A percentile compares a stretch with the other conserved stretches of the same genome.
Evolutionary conservation across 2,113 vertebrate species (phyloP).

Genomic region (Thalassoma bifasciatum): DNA sequence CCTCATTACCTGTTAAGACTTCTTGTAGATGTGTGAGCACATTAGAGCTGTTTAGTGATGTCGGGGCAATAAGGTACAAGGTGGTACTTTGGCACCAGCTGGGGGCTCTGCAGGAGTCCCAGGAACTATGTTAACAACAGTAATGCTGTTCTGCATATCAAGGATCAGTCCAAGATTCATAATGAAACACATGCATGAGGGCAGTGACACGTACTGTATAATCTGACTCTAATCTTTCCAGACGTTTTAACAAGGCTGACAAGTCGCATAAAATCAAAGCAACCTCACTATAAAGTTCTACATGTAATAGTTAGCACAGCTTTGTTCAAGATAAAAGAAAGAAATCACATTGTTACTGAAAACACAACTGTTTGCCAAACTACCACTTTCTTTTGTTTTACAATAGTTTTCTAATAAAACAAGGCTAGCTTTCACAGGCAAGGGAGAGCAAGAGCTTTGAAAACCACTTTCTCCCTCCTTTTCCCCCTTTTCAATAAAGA

Average conservation of each 20-base stretch:
- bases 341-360: slow-evolving; percentile 69
- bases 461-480: slow-evolving; percentile 55
- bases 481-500: slow-evolving; percentile 69
- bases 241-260: slow-evolving; percentile 78
- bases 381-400: slow-evolving; percentile 74
- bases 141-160: slow-evolving; percentile 27
- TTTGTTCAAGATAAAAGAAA: slow-evolving; percentile 57
- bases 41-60: slow-evolving; percentile 59
- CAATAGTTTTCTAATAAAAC: slow-evolving; percentile 74
- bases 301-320: slow-evolving; percentile 66
- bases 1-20: slow-evolving; percentile 74
- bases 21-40: slow-evolving; percentile 60
- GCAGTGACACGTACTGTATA: slow-evolving; percentile 59
- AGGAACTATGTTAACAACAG: slow-evolving; percentile 28
- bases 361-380: slow-evolving; percentile 71
- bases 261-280: slow-evolving; percentile 77
- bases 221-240: slow-evolving; percentile 70
- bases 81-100: slow-evolving; percentile 57
- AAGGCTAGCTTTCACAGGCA: slow-evolving; percentile 60
- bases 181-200: slow-evolving; percentile 67
- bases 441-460: slow-evolving; percentile 61
- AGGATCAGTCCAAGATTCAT: slow-evolving; percentile 42
- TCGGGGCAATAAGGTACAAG: slow-evolving; percentile 46
- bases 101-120: slow-evolving; percentile 62
- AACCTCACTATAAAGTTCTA: slow-evolving; percentile 64